Percentiles rank a stretch among this genome's conserved stretches.
These are phyloP conservation scores for Habrosyne pyritoides DNA, from an alignment of 2,888 invertebrate genomes.

Conservation along the genomic window DNA sequence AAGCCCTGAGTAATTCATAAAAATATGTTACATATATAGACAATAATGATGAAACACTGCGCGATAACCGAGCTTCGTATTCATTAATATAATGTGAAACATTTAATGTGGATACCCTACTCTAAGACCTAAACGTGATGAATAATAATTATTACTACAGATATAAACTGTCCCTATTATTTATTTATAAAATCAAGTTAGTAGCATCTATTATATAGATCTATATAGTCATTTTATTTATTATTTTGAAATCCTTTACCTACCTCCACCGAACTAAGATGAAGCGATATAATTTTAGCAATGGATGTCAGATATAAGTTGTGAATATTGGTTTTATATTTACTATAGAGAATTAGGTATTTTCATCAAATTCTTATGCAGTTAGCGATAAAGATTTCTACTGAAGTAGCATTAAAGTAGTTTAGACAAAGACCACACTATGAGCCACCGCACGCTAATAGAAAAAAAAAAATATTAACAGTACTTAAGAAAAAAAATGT, in stretches of 20 bases:
- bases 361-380: not conserved
- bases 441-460: slow-evolving; percentile 16
- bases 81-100: slow-evolving; percentile 16
- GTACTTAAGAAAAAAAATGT: slow-evolving; percentile 29
- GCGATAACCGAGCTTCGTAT: slow-evolving; percentile 21
- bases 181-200: slow-evolving; percentile 44
- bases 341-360: not conserved
- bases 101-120: slow-evolving; percentile 34
- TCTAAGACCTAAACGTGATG: slow-evolving; percentile 37
- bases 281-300: slow-evolving; percentile 17
- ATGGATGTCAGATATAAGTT: slow-evolving; percentile 32
- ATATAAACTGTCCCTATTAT: slow-evolving; percentile 34
- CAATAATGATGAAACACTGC: slow-evolving; percentile 30
- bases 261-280: slow-evolving; percentile 60
- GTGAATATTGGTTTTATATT: slow-evolving; percentile 19
- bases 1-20: slow-evolving; percentile 40
- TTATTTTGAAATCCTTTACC: slow-evolving; percentile 44
- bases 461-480: slow-evolving; percentile 31
- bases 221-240: slow-evolving; percentile 43
- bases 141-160: slow-evolving; percentile 35
- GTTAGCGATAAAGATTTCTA: not conserved
- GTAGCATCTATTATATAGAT: slow-evolving; percentile 57
- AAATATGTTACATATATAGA: slow-evolving; percentile 62
- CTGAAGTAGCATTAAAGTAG: not conserved
- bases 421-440: slow-evolving; percentile 29